phyloP scores from a whole-genome alignment of 1,140 invertebrate genomes.

The Drosophila mauritiana region DNA sequence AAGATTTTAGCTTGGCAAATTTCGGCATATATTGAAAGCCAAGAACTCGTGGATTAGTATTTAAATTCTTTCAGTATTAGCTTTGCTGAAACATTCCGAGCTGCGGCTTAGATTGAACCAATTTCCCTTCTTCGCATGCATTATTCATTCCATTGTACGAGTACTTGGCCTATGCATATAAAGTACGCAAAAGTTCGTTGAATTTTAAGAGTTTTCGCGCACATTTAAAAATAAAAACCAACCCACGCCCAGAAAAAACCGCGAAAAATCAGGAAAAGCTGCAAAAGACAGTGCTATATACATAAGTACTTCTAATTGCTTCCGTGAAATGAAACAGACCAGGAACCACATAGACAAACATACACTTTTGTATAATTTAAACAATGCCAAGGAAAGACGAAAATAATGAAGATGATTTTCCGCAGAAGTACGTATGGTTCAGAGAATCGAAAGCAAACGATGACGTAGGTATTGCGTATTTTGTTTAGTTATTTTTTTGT shows the following conservation, averaged over 20 bases:
- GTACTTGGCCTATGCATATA: constrained; percentile 48
- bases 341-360: constrained; percentile 22
- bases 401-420: constrained; percentile 26
- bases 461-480: constrained; percentile 27
- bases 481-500: neutral
- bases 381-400: constrained; percentile 33
- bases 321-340: constrained; percentile 65
- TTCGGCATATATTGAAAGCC: neutral
- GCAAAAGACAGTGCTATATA: constrained; percentile 40
- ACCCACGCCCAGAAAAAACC: constrained; percentile 6
- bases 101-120: constrained; percentile 26
- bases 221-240: constrained; percentile 37
- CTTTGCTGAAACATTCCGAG: constrained; percentile 8
- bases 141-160: constrained; percentile 45
- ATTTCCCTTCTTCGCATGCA: constrained; percentile 33
- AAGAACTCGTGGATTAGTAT: constrained; percentile 7
- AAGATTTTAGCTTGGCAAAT: constrained; percentile 1
- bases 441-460: constrained; percentile 20
- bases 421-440: constrained; percentile 7
- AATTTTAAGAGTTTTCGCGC: constrained; percentile 21
- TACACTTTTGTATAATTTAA: constrained; percentile 31
- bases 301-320: constrained; percentile 62
- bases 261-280: neutral
- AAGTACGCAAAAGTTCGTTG: constrained; percentile 35
- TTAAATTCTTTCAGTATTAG: constrained; percentile 15